These are phyloP conservation scores for Petaurus breviceps DNA, from an alignment of 2,113 vertebrate genomes.

Conservation along the genomic window DNA sequence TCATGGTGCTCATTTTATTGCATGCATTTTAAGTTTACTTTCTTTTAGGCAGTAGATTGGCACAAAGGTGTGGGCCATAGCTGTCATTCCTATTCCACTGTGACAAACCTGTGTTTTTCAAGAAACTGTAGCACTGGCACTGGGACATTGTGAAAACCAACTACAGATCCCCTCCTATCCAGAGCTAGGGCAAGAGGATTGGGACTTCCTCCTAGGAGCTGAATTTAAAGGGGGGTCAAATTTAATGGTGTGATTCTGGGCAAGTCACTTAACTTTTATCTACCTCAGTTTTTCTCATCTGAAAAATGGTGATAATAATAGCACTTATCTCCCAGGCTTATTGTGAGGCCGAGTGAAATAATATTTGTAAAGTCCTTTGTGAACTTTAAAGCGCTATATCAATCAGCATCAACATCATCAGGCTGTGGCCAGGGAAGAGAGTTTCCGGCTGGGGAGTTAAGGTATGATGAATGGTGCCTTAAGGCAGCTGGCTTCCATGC, in stretches of 20 bases:
- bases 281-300: neutral
- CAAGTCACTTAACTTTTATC: neutral
- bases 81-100: conserved; percentile 1
- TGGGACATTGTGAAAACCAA: neutral
- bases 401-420: neutral
- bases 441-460: neutral
- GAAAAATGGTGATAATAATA: neutral
- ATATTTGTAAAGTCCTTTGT: neutral
- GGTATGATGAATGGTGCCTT: neutral
- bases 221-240: neutral
- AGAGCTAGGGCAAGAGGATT: neutral
- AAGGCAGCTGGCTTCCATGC: neutral
- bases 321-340: neutral
- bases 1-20: neutral
- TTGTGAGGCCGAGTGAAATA: neutral
- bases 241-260: neutral
- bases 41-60: conserved; percentile 31
- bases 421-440: neutral
- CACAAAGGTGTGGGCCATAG: neutral
- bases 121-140: conserved; percentile 2
- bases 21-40: conserved; percentile 42
- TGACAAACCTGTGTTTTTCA: conserved; percentile 44
- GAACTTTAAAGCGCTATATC: neutral
- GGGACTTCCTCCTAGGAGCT: neutral
- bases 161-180: neutral